Evolutionary conservation across 1,140 invertebrate genomes (phyloP).

Genomic region (Eumeta japonica): DNA sequence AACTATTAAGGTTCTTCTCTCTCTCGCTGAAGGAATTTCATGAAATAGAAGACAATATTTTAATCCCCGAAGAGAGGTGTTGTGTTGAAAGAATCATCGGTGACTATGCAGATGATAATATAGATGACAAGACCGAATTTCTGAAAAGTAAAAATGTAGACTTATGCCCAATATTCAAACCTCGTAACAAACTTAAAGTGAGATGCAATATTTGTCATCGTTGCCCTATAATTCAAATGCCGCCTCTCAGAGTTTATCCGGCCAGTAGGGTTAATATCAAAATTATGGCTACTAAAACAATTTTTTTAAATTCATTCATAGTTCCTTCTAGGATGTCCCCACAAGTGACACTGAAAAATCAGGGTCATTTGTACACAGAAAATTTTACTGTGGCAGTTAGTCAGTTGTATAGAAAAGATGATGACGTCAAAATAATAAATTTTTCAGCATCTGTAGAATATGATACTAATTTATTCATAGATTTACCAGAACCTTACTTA

Average conservation of each 20-base stretch:
- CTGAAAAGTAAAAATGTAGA: slow-evolving; percentile 7
- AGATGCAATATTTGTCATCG: slow-evolving; percentile 42
- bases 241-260: slow-evolving; percentile 38
- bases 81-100: slow-evolving; percentile 20
- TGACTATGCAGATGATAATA: slow-evolving; percentile 10
- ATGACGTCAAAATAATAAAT: slow-evolving; percentile 28
- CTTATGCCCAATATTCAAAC: not conserved
- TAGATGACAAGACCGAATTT: slow-evolving; percentile 9
- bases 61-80: slow-evolving; percentile 22
- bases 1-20: slow-evolving; percentile 36
- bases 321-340: slow-evolving; percentile 46
- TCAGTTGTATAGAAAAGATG: slow-evolving; percentile 31
- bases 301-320: slow-evolving; percentile 46
- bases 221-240: slow-evolving; percentile 35
- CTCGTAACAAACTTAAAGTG: slow-evolving; percentile 32
- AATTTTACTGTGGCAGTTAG: slow-evolving; percentile 38
- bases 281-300: slow-evolving; percentile 43
- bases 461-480: slow-evolving; percentile 39
- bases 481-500: slow-evolving; percentile 38
- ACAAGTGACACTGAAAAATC: slow-evolving; percentile 27
- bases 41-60: slow-evolving; percentile 31
- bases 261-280: slow-evolving; percentile 29
- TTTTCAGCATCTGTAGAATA: slow-evolving; percentile 22
- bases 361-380: slow-evolving; percentile 35
- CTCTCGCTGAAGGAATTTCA: slow-evolving; percentile 31